Base-by-base conservation (phyloP, 92 coral and sea anemone species). In the Blastomussa wellsi region DNA sequence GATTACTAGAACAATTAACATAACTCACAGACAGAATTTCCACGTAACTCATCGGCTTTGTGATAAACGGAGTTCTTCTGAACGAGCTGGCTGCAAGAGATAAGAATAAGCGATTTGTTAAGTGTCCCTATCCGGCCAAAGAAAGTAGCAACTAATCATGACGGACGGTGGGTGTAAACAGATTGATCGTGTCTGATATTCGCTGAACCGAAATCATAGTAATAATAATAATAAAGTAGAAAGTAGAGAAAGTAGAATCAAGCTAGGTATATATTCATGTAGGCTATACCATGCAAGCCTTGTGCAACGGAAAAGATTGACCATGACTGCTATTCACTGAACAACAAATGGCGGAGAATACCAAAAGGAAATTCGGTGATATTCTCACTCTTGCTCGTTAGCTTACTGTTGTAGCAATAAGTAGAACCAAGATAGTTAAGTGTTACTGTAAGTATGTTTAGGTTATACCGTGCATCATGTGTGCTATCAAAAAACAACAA, bases 1-100 rank as follows among this genome's bases (percentile, higher is more conserved):
- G 24, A 68, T 32, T 68, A 12, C 44, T 19, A 36, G 11, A 38
- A 37, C 41, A 70, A 33, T 35, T 19, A 70, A 70, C 33, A 37
- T 24, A 37, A 71, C 87, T 74, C 13, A 83, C 87, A 59, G 87
- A 73, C 33, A 83, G 79, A 19, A 83, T 83, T 15, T 83, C 87
- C 80, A 83, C 76, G 81, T 83, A 75, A 73, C 87, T 83, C 74
- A 83, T 83, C 72, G 87, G 87, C 65, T 73, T 32, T 37, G 87
- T 57, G 72, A 83, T 60, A 37, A 71, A 57, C 57, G 81, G 24
- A 8, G 87, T 60, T 39, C 60, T 28, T 32, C 80, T 19, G 8
- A 74, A 41, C 60, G 74, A 75, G 42, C 74, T 73, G 73, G 59
- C 87, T 83, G 87, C 36, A 74, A 39, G 11, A 74, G 74, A 83